These are phyloP conservation scores for Phrynocephalus forsythii DNA, from an alignment of 2,797 vertebrate species.

Conservation along the genomic window DNA sequence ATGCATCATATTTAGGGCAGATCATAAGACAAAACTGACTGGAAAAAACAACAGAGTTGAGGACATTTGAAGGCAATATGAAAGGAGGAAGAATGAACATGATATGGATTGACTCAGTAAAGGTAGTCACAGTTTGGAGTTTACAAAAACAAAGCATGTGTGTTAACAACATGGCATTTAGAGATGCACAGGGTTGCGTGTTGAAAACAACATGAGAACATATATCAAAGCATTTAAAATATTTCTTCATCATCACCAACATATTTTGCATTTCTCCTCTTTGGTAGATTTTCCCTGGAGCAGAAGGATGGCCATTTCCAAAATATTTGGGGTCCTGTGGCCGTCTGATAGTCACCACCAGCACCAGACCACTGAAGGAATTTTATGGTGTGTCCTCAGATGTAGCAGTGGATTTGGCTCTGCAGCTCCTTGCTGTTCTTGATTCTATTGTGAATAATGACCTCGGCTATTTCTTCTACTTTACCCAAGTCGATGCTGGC, in stretches of 20 bases:
- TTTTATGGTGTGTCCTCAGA: constrained; percentile 73
- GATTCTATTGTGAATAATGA: constrained; percentile 82
- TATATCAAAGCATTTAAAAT: no score
- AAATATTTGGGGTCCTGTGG: constrained; percentile 87
- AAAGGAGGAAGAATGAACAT: no score
- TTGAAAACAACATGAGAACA: no score
- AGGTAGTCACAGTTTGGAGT: no score
- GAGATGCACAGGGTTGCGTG: no score
- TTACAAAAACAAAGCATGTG: no score
- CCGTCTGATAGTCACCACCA: constrained; percentile 79
- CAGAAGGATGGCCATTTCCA: constrained; percentile 86
- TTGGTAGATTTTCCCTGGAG: constrained; percentile 83
- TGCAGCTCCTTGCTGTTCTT: constrained; percentile 83
- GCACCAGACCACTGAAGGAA: constrained; percentile 76
- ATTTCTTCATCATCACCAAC: not conserved
- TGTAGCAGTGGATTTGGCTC: constrained; percentile 78
- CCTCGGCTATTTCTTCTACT: constrained; percentile 85
- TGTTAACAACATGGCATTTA: no score
- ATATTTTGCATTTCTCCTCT: not conserved
- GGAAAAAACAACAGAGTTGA: no score
- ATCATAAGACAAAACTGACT: no score
- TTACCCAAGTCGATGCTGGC: constrained; percentile 77
- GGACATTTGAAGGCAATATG: no score
- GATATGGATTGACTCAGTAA: no score
- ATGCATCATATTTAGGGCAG: no score